Evolutionary conservation across 2,113 vertebrate genomes (phyloP), one percentile per base, ranked within the genome.

Genomic region (Pseudolaguvia tuberculata): DNA sequence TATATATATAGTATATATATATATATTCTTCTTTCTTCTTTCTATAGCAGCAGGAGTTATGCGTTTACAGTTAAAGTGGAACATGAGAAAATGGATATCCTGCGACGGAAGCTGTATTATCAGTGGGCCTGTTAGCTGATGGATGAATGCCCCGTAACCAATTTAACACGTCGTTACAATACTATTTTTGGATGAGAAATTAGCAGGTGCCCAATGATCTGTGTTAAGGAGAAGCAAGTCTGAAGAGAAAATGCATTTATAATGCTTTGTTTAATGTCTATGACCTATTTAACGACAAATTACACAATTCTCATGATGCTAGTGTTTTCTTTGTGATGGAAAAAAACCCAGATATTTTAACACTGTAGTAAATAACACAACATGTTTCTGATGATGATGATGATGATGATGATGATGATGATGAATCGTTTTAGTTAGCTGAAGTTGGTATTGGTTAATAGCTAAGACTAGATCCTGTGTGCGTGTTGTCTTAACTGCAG

Each of bases 401-500:
- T 20, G 23, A 50, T 17, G 35, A 0, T 39, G 52, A 18, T 17
- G 35, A 0, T 39, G 52, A 18, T 68, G 42, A 39, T 35, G 52
- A 14, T 20, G 23, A 50, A 67, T 20, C 18, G 9, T 29, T 20
- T 48, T 15, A 21, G 18, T 59, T n/a, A n/a, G n/a, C n/a, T 4
- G 15, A 50, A 50, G 15, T 45, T 17, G 9, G 9, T 67, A 18
- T 42, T 50, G 23, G 47, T 50, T 25, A 50, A 67, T 29, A 50
- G 27, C 45, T 50, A 18, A 5, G 23, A 20, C 15, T 68, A 27
- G 35, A 63, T 65, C 17, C 17, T 25, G 14, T 69, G 7, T 63
- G 57, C 50, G 79, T 77, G 76, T 70, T 78, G 84, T 85, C 87
- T 84, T 88, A 84, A 87, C 85, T 86, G 84, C 76, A 88, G 82